Percentiles rank a stretch among this genome's conserved stretches.
These are phyloP conservation scores for Drosophila ezoana DNA, from an alignment of 2,888 invertebrate species.

Conservation along the genomic window DNA sequence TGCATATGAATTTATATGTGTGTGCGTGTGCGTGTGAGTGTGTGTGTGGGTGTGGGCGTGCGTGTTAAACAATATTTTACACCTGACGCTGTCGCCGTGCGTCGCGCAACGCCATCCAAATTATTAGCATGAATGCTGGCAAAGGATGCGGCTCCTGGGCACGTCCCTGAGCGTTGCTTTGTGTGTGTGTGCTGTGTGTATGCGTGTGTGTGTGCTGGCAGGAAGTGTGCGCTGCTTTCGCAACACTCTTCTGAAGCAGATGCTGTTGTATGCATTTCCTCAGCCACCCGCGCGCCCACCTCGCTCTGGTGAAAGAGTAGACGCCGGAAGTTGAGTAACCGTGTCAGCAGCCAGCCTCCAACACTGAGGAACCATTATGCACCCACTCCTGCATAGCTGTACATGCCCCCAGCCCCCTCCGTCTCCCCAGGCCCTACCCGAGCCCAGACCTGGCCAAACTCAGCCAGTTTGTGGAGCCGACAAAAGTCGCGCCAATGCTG, in stretches of 20 bases:
- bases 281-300: neutral
- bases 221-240: slow-evolving; percentile 48
- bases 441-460: neutral
- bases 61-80: slow-evolving; percentile 77
- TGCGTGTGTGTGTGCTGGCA: slow-evolving; percentile 40
- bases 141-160: slow-evolving; percentile 59
- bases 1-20: slow-evolving; percentile 59
- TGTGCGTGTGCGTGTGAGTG: slow-evolving; percentile 1
- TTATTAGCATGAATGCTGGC: slow-evolving; percentile 79
- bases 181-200: slow-evolving; percentile 3
- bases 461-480: slow-evolving; percentile 10
- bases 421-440: neutral
- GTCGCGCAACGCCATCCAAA: slow-evolving; percentile 60
- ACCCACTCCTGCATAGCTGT: slow-evolving; percentile 1
- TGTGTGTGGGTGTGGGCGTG: slow-evolving; percentile 22
- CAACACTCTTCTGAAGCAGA: slow-evolving; percentile 1
- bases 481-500: slow-evolving; percentile 55
- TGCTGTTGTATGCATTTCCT: neutral
- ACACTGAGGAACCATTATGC: neutral
- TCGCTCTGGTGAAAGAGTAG: slow-evolving; percentile 37
- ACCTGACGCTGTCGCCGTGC: slow-evolving; percentile 65
- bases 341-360: slow-evolving; percentile 36
- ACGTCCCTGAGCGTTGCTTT: slow-evolving; percentile 26
- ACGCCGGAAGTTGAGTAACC: slow-evolving; percentile 64
- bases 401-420: neutral